These are phyloP conservation scores for Apantesis nais DNA, from an alignment of 2,888 invertebrate species.

Conservation along the genomic window DNA sequence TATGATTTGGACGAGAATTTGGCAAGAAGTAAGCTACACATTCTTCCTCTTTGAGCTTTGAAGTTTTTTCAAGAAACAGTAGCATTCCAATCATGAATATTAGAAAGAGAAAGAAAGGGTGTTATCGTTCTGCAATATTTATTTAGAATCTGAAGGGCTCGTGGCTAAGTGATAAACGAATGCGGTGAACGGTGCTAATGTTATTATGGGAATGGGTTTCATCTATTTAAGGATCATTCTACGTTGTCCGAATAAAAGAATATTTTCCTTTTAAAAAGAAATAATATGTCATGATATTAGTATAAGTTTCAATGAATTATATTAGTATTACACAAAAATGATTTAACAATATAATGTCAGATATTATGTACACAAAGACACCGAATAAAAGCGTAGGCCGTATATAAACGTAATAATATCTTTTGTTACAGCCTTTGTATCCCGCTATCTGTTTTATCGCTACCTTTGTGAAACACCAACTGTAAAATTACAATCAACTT, in stretches of 20 bases:
- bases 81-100: too few relatives aligned
- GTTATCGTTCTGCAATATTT: too few relatives aligned
- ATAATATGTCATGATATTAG: not conserved
- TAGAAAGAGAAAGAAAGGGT: too few relatives aligned
- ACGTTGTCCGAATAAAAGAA: not conserved
- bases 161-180: too few relatives aligned
- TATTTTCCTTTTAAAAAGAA: not conserved
- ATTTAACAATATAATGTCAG: constrained; percentile 7
- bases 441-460: constrained; percentile 79
- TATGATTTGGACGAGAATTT: too few relatives aligned
- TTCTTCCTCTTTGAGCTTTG: too few relatives aligned
- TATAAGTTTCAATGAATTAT: not conserved
- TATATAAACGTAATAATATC: constrained; percentile 70
- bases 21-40: too few relatives aligned
- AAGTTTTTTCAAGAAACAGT: too few relatives aligned
- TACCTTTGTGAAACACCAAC: constrained; percentile 61
- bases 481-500: constrained; percentile 29
- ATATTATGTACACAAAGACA: constrained; percentile 19
- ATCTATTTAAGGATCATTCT: too few relatives aligned
- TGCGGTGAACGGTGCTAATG: too few relatives aligned
- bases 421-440: constrained; percentile 77
- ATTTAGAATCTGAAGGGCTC: too few relatives aligned
- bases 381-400: constrained; percentile 47
- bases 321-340: constrained; percentile 5
- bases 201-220: too few relatives aligned